Base-by-base conservation (phyloP, 1,140 invertebrate species). In the Zaprionus nigranus region DNA sequence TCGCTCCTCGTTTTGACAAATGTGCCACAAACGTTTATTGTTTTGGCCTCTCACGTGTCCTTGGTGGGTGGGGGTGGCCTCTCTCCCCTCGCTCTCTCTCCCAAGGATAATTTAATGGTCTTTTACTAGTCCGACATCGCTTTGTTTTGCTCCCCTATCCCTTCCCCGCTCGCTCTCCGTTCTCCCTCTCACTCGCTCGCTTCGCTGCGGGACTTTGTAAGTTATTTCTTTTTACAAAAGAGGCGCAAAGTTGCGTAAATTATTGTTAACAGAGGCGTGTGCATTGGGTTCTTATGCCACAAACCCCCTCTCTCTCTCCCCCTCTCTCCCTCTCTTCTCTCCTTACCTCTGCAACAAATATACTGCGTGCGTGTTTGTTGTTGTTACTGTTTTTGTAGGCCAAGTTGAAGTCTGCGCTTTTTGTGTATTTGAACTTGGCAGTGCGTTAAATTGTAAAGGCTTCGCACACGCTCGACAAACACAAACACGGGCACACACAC, bases 391-490 rank as follows among this genome's bases (percentile, higher is more conserved):
- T 84, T 69, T 74, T 79, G 58, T 71, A 54, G 77, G 78, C 68
- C 53, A 75, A 70, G 72, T 75, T 53, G 63, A 60, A 60, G 81
- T 56, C 57, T 62, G 69, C 40, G 68, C 81, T 88, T 88, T 88
- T 84, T 88, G 81, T 90, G 84, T 90, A 88, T 88, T 88, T 88
- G 84, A 88, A 88, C 84, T 88, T 88, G 84, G 75, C 85, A 88
- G 84, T 88, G 84, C 84, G 84, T 88, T 88, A 88, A 88, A 88
- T 88, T 88, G 84, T 88, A 90, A 88, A 90, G 85, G 78, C 85
- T 78, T 64, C 70, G 49, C 68, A 78, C 62, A 64, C 61, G 66
- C 60, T 71, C 51, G 49, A 69, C 53, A 24, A 60, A 59, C 61
- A 22, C 36, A 53, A 43, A 64, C 40, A 53, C 63, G 75, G 64